Evolutionary conservation across 2,113 vertebrate species (phyloP).

Genomic region (Bagarius yarrelli): DNA sequence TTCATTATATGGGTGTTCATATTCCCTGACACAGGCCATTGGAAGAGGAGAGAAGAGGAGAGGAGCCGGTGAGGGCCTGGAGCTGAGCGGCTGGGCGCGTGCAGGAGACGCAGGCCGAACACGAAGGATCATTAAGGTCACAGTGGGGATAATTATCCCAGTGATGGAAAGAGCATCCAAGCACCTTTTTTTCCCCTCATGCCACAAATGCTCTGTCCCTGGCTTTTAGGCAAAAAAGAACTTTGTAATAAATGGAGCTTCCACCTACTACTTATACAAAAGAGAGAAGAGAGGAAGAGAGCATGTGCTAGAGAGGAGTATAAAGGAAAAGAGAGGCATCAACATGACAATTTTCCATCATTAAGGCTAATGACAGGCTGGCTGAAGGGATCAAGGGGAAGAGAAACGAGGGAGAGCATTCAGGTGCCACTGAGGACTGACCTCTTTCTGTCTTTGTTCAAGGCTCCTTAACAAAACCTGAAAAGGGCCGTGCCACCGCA

Average conservation of each 20-base stretch:
- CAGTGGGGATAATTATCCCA: conserved; percentile 99
- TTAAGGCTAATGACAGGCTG: conserved; percentile 99
- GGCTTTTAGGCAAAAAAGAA: conserved; percentile 99
- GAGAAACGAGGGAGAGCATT: conserved; percentile 97
- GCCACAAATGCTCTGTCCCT: conserved; percentile 98
- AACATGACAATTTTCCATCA: conserved; percentile 99
- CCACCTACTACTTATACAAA: conserved; percentile 99
- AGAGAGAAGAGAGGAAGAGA: conserved; percentile 59
- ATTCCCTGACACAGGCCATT: conserved; percentile 99
- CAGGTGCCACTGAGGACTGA: conserved; percentile 99
- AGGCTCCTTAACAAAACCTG: conserved; percentile 91
- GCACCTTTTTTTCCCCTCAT: conserved; percentile 92
- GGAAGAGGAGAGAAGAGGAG: conserved; percentile 67
- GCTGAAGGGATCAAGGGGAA: conserved; percentile 99
- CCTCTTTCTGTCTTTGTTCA: conserved; percentile 99
- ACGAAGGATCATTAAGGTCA: conserved; percentile 99
- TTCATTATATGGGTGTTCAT: conserved; percentile 99
- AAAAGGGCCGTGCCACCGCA: conserved; percentile 79
- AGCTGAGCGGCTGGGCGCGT: conserved; percentile 70
- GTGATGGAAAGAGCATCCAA: conserved; percentile 99
- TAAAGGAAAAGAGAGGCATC: conserved; percentile 93
- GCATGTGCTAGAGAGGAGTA: conserved; percentile 26
- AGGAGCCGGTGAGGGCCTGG: conserved; percentile 87
- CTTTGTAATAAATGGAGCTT: conserved; percentile 99
- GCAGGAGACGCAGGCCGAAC: conserved; percentile 99